Base-by-base conservation (phyloP, 2,888 invertebrate genomes). In the Candidula unifasciata region DNA sequence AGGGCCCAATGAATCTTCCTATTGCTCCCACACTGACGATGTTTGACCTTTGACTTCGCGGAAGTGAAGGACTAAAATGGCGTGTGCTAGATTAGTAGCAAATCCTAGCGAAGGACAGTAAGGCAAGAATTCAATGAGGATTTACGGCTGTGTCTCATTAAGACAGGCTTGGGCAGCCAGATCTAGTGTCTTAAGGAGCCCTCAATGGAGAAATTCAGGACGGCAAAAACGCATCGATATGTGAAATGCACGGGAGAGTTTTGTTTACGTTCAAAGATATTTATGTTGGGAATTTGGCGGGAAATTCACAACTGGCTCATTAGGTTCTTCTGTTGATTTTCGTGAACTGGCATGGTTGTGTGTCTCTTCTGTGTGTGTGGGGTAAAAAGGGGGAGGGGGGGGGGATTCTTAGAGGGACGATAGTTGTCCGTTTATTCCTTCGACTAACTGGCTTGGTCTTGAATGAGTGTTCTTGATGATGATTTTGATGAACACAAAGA, bases 81-180 rank as follows among this genome's bases (percentile, higher is more conserved):
- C 80, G 71, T 5, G 37, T 71, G 71, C 24, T 1, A 81, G 80
- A 81, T 81, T 81, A 57, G 69, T 81, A 57, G 33, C 80, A 81
- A n/a, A 81, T 81, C 33, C 57, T 24, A 71, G 6, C 1, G 73
- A 44, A 33, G 54, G 80, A 81, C 80, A 81, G 80, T 35, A 54
- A n/a, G n/a, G 54, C 69, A 44, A 52, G 69, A n/a, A 57, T 81
- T n/a, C 71, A 71, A 81, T 81, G 80, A 81, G 80, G 57, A 81
- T 81, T 81, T 81, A 81, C 60, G 69, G 52, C 71, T 24, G 35
- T 33, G 60, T 60, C 78, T 78, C 78, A 78, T 78, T 78, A 78
- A 64, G 60, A 35, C 37, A 3, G 78, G 78, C 74, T 74, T 74
- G 52, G n/a, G 21, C 54, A 54, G 30, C 1, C 30, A 18, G n/a